A percentile compares a stretch with the other conserved stretches of the same genome.
These are phyloP conservation scores for Rhinatrema bivittatum DNA, from an alignment of 2,797 vertebrate genomes.

Conservation along the genomic window DNA sequence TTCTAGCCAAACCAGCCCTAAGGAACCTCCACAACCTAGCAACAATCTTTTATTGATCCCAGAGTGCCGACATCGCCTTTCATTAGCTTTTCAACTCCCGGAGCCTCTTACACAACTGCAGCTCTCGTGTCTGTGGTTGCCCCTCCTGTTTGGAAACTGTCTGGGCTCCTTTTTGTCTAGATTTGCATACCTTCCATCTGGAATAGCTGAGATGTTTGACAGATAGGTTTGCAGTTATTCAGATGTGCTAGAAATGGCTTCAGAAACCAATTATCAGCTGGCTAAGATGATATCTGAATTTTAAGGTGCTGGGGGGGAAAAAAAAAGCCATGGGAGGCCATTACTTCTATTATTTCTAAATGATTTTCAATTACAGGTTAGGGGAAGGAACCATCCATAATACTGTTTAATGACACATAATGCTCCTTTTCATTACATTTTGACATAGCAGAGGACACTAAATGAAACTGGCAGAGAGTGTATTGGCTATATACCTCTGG, in stretches of 20 bases:
- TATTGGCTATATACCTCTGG: conserved; percentile 5
- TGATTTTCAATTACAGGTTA: conserved; percentile 35
- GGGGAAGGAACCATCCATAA: conserved; percentile 5
- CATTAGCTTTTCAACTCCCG: too few species aligned
- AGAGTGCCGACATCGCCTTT: too few species aligned
- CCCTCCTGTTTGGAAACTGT: too few species aligned
- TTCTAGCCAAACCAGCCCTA: too few species aligned
- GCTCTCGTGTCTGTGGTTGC: too few species aligned
- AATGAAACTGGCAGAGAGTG: conserved; percentile 14
- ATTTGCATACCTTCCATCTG: too few species aligned
- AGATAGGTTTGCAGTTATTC: background rate
- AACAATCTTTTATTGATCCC: too few species aligned
- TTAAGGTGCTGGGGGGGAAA: conserved; percentile 25
- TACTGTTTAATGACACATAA: conserved; percentile 30
- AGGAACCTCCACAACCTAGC: too few species aligned
- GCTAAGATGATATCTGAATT: conserved; percentile 14
- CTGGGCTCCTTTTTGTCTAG: too few species aligned
- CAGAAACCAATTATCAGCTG: conserved; percentile 29
- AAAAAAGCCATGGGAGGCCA: conserved; percentile 22
- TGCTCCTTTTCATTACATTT: conserved; percentile 25
- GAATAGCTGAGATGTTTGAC: too few species aligned
- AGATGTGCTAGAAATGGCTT: background rate
- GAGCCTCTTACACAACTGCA: too few species aligned
- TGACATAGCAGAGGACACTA: conserved; percentile 17
- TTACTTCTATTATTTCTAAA: conserved; percentile 28